Evolutionary conservation across 2,113 vertebrate species (phyloP).

Genomic region (Andinoacara biseriatus): DNA sequence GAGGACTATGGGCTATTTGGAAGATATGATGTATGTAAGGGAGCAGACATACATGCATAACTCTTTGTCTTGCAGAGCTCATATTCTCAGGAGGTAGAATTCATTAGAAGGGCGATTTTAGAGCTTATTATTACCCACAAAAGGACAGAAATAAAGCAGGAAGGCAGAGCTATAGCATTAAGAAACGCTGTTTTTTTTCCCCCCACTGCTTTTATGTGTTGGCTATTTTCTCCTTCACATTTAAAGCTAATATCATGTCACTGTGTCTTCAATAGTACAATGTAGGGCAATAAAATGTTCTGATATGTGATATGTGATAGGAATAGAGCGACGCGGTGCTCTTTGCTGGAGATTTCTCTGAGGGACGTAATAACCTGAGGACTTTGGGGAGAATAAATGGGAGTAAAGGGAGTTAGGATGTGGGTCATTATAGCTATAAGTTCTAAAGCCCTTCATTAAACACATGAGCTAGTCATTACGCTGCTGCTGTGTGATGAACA

Average conservation of each 20-base stretch:
- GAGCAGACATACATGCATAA: slow-evolving; percentile 57
- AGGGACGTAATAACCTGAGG: slow-evolving; percentile 68
- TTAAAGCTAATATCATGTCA: slow-evolving; percentile 4
- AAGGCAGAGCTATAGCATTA: not conserved
- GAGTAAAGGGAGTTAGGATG: slow-evolving; percentile 69
- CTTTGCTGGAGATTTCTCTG: slow-evolving; percentile 59
- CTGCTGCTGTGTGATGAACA: slow-evolving; percentile 70
- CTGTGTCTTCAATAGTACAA: not conserved
- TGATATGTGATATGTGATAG: slow-evolving; percentile 27
- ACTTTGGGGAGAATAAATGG: slow-evolving; percentile 70
- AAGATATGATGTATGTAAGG: slow-evolving; percentile 66
- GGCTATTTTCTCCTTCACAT: slow-evolving; percentile 7
- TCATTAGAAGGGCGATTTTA: slow-evolving; percentile 44
- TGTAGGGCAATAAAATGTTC: slow-evolving; percentile 50
- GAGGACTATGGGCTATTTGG: slow-evolving; percentile 72
- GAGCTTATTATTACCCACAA: slow-evolving; percentile 29
- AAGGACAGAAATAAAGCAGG: not conserved
- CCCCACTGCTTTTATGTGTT: not conserved
- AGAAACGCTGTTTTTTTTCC: not conserved
- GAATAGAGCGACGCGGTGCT: slow-evolving; percentile 34
- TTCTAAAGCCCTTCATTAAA: slow-evolving; percentile 79
- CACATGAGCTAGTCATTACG: slow-evolving; percentile 76
- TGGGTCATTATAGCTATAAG: slow-evolving; percentile 76
- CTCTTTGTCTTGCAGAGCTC: slow-evolving; percentile 68
- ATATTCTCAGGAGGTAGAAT: slow-evolving; percentile 47